phyloP scores from a whole-genome alignment of 2,113 vertebrate species.

The Oncorhynchus masou region DNA sequence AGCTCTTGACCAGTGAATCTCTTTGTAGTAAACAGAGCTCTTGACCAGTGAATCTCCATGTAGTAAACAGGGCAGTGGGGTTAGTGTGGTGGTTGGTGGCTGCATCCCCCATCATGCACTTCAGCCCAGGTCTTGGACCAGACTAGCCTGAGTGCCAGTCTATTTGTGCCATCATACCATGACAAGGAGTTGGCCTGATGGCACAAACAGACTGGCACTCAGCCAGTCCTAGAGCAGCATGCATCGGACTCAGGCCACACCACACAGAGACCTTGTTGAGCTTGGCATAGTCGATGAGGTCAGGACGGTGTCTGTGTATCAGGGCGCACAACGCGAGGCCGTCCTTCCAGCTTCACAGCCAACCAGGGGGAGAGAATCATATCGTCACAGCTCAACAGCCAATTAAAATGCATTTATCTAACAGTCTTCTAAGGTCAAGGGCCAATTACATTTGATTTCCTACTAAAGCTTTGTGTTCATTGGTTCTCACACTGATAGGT shows the following conservation, averaged over 20 bases:
- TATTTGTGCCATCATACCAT: too few species aligned
- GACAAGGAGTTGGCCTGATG: too few species aligned
- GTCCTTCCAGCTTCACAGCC: constrained; percentile 82
- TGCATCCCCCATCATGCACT: not conserved
- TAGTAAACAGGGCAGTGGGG: not conserved
- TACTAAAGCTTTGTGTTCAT: too few species aligned
- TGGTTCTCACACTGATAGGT: too few species aligned
- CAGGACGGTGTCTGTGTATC: constrained; percentile 87
- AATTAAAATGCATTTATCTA: too few species aligned
- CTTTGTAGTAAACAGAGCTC: too few species aligned
- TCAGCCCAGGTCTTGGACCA: not conserved
- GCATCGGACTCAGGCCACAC: not conserved
- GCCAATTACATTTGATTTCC: not conserved
- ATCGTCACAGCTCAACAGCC: not conserved
- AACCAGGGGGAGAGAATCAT: not conserved
- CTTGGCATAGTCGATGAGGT: constrained; percentile 90
- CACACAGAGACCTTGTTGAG: constrained; percentile 79
- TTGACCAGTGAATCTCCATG: too few species aligned
- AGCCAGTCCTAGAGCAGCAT: not conserved
- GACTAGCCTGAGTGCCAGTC: too few species aligned
- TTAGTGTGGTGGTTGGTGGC: not conserved
- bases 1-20: too few species aligned
- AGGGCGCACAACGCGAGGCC: constrained; percentile 86
- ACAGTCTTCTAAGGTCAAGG: not conserved
- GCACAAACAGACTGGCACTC: too few species aligned